Conservation (phyloP, 2,797 vertebrate species). For the Melanotaenia maccullochi region DNA sequence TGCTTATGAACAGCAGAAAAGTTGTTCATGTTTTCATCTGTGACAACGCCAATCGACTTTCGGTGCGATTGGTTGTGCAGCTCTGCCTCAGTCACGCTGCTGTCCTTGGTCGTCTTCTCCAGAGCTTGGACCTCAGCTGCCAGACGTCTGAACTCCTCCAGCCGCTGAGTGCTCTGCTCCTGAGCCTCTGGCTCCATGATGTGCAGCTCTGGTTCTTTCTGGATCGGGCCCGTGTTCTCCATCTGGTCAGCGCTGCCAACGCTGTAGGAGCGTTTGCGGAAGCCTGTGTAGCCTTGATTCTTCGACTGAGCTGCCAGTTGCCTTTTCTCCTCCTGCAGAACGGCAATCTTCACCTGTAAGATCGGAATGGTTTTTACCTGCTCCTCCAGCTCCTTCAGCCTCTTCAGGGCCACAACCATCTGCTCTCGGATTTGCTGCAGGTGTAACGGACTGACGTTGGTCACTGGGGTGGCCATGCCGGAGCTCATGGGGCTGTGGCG, state of each 20-base stretch:
- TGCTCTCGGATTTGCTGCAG: constrained; percentile 97
- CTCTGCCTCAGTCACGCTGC: constrained; percentile 39
- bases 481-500: constrained; percentile 97
- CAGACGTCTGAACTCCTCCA: constrained; percentile 92
- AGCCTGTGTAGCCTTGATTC: constrained; percentile 80
- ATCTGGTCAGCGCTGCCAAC: constrained; percentile 93
- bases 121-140: constrained; percentile 94
- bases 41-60: constrained; percentile 87
- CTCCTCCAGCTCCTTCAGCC: constrained; percentile 94
- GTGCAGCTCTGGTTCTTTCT: constrained; percentile 87
- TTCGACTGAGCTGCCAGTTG: constrained; percentile 91
- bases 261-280: constrained; percentile 94
- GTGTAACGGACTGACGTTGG: constrained; percentile 93
- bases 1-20: constrained; percentile 76
- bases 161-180: constrained; percentile 87
- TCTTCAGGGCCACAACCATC: constrained; percentile 95
- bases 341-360: constrained; percentile 97
- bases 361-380: constrained; percentile 96
- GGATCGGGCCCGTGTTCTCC: constrained; percentile 82
- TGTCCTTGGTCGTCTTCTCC: constrained; percentile 90
- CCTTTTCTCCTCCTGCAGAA: constrained; percentile 96
- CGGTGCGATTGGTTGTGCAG: constrained; percentile 67
- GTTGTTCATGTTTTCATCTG: constrained; percentile 89
- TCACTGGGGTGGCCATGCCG: constrained; percentile 92
- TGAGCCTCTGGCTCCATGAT: constrained; percentile 88